A percentile compares a stretch with the other conserved stretches of the same genome.
Evolutionary conservation across 1,140 invertebrate species (phyloP).

Genomic region (Papilio polyxenes): DNA sequence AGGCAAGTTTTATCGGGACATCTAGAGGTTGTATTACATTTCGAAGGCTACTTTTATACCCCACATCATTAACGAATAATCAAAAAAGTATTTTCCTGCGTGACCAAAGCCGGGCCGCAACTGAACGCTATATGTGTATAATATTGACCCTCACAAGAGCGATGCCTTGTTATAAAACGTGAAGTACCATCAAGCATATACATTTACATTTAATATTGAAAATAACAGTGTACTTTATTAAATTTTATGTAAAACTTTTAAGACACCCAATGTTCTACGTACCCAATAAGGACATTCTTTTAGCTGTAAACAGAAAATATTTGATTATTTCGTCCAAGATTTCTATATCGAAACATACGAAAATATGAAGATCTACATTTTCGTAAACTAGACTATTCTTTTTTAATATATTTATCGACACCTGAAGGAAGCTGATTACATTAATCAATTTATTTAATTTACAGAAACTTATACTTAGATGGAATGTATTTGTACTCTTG

Average conservation of each 20-base stretch:
- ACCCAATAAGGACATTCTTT: background rate
- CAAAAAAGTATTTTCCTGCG: conserved; percentile 37
- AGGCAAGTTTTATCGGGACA: conserved; percentile 22
- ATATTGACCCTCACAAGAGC: conserved; percentile 36
- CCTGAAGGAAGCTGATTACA: background rate
- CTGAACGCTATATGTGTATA: conserved; percentile 33
- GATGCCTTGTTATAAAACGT: conserved; percentile 33
- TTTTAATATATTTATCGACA: too few relatives aligned
- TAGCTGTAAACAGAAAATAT: too few relatives aligned
- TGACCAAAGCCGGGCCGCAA: conserved; percentile 22
- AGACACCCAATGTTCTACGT: background rate
- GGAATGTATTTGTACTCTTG: background rate
- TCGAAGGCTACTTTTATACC: conserved; percentile 37
- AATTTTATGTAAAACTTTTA: background rate
- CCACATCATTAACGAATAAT: conserved; percentile 38
- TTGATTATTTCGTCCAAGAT: too few relatives aligned
- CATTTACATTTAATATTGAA: conserved; percentile 1
- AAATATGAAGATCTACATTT: too few relatives aligned
- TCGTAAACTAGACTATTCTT: too few relatives aligned
- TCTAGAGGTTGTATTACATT: conserved; percentile 32
- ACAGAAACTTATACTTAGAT: background rate
- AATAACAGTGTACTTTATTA: background rate
- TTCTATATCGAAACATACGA: too few relatives aligned
- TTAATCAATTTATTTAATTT: background rate
- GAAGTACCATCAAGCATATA: conserved; percentile 14